Evolutionary conservation across 2,113 vertebrate genomes (phyloP).

Genomic region (Microcebus lehilahytsara): DNA sequence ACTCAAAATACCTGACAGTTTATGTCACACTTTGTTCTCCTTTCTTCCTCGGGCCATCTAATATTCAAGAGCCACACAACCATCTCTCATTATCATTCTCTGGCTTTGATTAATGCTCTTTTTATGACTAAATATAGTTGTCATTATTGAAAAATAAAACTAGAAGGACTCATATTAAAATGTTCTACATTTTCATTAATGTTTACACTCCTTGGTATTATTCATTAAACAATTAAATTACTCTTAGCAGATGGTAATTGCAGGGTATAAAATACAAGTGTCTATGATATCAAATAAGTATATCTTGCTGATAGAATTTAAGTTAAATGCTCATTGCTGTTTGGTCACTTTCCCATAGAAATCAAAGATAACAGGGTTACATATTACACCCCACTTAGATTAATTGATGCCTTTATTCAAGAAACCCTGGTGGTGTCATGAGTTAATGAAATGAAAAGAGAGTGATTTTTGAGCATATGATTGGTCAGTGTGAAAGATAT

Average conservation of each 20-base stretch:
- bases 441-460: constrained; percentile 65
- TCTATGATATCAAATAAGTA: constrained; percentile 63
- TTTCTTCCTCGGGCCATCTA: constrained; percentile 10
- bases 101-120: constrained; percentile 71
- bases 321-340: constrained; percentile 68
- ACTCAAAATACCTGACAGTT: neutral
- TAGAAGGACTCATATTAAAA: constrained; percentile 72
- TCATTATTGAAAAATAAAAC: constrained; percentile 70
- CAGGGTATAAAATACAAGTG: constrained; percentile 77
- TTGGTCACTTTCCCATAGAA: constrained; percentile 59
- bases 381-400: constrained; percentile 56
- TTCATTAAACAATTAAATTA: constrained; percentile 81
- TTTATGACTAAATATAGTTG: constrained; percentile 66
- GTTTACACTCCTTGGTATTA: constrained; percentile 76
- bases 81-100: constrained; percentile 61
- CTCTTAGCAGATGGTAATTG: constrained; percentile 76
- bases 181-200: constrained; percentile 77
- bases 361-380: constrained; percentile 58
- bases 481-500: constrained; percentile 5
- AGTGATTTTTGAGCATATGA: constrained; percentile 60
- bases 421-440: constrained; percentile 64
- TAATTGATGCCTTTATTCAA: constrained; percentile 78
- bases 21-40: neutral
- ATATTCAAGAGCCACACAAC: constrained; percentile 59
- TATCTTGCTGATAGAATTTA: constrained; percentile 76